Evolutionary conservation across 2,888 invertebrate species (phyloP), one percentile per base, ranked within the genome.

Genomic region (Pristionchus maxplancki): DNA sequence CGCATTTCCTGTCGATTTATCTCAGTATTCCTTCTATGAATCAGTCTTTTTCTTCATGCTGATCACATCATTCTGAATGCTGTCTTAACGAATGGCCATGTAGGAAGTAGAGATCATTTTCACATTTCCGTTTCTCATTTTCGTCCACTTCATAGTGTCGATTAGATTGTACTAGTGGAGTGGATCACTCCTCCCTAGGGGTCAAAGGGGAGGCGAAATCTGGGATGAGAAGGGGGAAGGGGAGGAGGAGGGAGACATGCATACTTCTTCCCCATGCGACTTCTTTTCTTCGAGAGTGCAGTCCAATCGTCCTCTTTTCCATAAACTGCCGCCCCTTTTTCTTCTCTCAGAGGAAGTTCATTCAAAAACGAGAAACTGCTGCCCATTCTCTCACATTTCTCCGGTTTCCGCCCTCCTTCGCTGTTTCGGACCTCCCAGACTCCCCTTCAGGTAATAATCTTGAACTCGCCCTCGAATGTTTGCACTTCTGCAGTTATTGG

Each of bases 161-260:
- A 78, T 48, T 78, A n/a, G 78, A 78, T 78, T 78, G 44, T 44
- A 48, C 44, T n/a, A 74, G 40, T 78, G 71, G 31, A 78, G 6
- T 40, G 44, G 78, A 78, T 78, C 78, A 78, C 15, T 28, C 37
- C 20, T 44, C 78, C 44, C 78, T 24, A 78, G 44, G 71, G 40
- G 44, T 78, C 44, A 78, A 28, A 48, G 28, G 15, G 40, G 15
- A 20, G 20, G 31, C 28, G 40, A 78, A 78, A 78, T 78, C 78
- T 28, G 28, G n/a, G 44, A 40, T 11, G 78, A 78, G 44, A 48
- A 44, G 78, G n/a, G 40, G 34, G 67, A 34, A n/a, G n/a, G n/a
- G n/a, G n/a, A n/a, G n/a, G n/a, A 28, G 64, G 31, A 28, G 40
- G 78, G 28, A 78, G 78, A 78, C 78, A 78, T 78, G 40, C 78